These are phyloP conservation scores for Solenodon paradoxus DNA, from an alignment of 2,113 vertebrate species.

Conservation along the genomic window DNA sequence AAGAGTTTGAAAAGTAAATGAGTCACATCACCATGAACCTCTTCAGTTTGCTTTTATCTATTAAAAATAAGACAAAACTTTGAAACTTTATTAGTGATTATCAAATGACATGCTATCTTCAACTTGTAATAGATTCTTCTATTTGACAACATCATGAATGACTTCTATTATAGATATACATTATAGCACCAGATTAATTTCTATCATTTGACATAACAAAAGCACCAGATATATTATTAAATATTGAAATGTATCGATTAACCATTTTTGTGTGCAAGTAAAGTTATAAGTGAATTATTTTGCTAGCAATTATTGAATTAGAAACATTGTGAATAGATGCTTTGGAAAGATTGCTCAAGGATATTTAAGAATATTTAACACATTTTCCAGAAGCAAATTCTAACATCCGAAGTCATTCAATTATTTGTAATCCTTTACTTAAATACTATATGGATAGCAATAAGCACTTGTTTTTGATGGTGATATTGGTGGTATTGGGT, in stretches of 20 bases:
- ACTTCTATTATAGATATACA: neutral
- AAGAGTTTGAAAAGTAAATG: neutral
- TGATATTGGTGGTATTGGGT: neutral
- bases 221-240: neutral
- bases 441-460: neutral
- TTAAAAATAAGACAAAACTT: neutral
- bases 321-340: neutral
- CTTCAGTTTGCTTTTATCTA: neutral
- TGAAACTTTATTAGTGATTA: neutral
- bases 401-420: neutral
- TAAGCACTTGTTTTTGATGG: neutral
- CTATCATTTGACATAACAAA: neutral
- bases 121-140: neutral
- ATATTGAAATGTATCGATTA: neutral
- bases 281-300: slow-evolving; percentile 7
- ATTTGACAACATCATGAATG: neutral
- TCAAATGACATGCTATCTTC: neutral
- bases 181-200: neutral
- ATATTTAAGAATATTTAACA: neutral
- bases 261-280: neutral
- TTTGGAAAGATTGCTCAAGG: neutral
- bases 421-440: neutral
- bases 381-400: neutral
- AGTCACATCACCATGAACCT: neutral
- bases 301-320: neutral